phyloP scores from a whole-genome alignment of 2,113 vertebrate genomes.

The Aptenodytes forsteri region DNA sequence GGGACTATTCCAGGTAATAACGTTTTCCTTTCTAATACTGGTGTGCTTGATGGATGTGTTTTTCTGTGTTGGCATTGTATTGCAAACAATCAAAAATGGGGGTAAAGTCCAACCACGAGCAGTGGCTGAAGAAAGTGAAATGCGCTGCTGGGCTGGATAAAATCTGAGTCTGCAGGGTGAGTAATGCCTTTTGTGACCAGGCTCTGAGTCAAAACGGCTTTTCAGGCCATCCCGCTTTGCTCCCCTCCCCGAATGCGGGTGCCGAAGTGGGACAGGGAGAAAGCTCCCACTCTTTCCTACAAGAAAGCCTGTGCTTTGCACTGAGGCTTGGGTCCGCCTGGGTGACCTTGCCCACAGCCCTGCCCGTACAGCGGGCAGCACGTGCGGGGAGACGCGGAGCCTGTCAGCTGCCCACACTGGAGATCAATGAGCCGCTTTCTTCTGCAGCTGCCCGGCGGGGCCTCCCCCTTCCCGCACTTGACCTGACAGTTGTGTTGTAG shows the following conservation, averaged over 20 bases:
- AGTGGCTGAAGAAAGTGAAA: conserved; percentile 12
- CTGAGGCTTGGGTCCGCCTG: background rate
- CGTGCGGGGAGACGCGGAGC: background rate
- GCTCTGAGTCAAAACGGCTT: conserved; percentile 6
- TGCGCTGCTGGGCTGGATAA: conserved; percentile 13
- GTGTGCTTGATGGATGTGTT: conserved; percentile 46
- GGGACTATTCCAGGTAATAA: conserved; percentile 92
- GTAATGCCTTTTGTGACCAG: conserved; percentile 62
- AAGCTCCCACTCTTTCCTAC: background rate
- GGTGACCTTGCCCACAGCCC: background rate
- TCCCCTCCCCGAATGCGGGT: background rate
- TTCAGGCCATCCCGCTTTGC: background rate
- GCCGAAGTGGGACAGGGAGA: background rate
- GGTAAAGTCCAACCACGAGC: background rate
- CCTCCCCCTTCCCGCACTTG: conserved; percentile 63
- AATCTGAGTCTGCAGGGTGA: conserved; percentile 36
- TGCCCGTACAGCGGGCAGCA: background rate
- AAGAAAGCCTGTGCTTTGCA: background rate
- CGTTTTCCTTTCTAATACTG: conserved; percentile 59
- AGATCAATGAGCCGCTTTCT: conserved; percentile 62
- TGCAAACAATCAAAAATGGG: conserved; percentile 23
- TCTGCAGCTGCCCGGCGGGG: conserved; percentile 66
- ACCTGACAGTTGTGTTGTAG: conserved; percentile 60
- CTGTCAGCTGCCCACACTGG: conserved; percentile 58
- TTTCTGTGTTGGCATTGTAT: conserved; percentile 44